Conservation (phyloP, 2,113 vertebrate genomes). For the Otocyon megalotis region DNA sequence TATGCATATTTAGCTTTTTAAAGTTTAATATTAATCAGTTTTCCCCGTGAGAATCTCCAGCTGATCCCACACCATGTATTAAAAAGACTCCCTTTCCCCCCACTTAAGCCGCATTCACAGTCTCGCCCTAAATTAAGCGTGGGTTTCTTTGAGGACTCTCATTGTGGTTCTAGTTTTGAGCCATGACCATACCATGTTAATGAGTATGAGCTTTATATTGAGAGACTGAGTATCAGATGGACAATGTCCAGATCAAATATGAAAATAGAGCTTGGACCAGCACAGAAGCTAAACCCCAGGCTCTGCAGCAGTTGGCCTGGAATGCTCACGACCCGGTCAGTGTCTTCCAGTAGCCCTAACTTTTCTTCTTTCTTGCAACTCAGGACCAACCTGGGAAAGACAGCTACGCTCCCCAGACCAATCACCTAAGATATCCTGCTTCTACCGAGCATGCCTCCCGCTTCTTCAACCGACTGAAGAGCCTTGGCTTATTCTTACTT, state of each 20-base stretch:
- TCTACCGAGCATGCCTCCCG: not conserved
- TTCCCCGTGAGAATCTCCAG: rapidly evolving
- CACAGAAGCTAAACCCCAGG: rapidly evolving
- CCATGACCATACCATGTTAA: not conserved
- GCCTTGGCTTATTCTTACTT: not conserved
- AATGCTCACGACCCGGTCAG: not conserved
- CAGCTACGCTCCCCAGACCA: rapidly evolving
- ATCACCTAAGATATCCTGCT: rapidly evolving
- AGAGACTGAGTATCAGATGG: too few relatives aligned
- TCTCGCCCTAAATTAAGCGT: rapidly evolving
- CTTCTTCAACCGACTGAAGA: not conserved
- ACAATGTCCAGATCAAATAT: not conserved
- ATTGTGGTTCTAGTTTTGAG: rapidly evolving
- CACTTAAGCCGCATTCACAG: too few relatives aligned
- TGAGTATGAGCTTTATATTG: not conserved
- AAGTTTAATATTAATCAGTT: too few relatives aligned
- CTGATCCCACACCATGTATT: not conserved
- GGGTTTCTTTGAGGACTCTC: not conserved
- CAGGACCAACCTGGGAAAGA: not conserved
- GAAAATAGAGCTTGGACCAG: not conserved
- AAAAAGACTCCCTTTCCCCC: not conserved
- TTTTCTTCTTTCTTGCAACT: not conserved
- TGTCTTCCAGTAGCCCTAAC: too few relatives aligned
- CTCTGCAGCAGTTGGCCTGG: too few relatives aligned
- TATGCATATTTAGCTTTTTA: too few relatives aligned